A percentile compares a stretch with the other conserved stretches of the same genome.
phyloP scores from a whole-genome alignment of 2,113 vertebrate genomes.

The Camelus dromedarius region DNA sequence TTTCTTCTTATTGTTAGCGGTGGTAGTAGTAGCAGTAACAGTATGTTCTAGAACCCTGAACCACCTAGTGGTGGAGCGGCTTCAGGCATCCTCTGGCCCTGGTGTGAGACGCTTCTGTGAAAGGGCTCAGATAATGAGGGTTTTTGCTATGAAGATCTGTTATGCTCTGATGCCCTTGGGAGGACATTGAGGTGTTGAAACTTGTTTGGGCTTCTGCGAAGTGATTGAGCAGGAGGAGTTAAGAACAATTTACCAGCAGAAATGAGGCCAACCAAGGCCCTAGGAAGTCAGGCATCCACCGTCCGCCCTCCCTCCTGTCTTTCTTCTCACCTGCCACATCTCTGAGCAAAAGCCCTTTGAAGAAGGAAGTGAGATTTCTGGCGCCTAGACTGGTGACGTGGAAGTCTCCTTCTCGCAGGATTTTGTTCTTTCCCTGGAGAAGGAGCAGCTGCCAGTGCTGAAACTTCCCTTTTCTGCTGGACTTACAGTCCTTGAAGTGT shows the following conservation, averaged over 20 bases:
- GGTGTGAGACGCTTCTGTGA: background rate
- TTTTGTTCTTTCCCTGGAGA: background rate
- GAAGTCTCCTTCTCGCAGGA: background rate
- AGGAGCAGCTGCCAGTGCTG: background rate
- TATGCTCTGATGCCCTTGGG: background rate
- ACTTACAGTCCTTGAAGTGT: background rate
- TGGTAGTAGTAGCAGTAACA: background rate
- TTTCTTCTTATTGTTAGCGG: background rate
- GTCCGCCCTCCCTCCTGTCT: background rate
- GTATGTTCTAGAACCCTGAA: background rate
- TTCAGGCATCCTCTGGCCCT: background rate
- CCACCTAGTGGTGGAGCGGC: background rate
- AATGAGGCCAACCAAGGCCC: background rate
- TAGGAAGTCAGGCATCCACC: background rate
- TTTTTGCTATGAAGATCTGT: background rate
- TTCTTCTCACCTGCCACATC: background rate
- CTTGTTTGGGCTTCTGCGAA: background rate
- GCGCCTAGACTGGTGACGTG: background rate
- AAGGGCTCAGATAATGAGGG: background rate
- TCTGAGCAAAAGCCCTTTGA: background rate
- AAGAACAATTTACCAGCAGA: background rate
- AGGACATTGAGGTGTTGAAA: background rate
- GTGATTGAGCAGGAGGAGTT: background rate
- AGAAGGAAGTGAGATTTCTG: background rate
- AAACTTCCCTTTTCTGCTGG: background rate